Evolutionary conservation across 2,797 vertebrate genomes (phyloP).

Genomic region (Squalus acanthias): DNA sequence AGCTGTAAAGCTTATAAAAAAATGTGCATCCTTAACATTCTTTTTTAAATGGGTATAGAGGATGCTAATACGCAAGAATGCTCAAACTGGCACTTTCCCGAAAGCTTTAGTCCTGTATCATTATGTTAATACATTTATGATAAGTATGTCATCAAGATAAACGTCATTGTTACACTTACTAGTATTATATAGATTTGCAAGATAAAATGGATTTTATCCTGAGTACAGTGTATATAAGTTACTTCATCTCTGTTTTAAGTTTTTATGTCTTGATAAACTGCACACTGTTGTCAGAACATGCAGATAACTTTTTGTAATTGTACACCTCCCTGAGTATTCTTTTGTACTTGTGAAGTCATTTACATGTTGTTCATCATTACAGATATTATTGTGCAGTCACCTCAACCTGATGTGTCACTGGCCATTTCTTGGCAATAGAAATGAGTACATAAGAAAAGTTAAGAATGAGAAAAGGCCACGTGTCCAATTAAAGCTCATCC

Average conservation of each 20-base stretch:
- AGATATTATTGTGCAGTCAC: not conserved
- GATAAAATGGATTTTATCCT: not conserved
- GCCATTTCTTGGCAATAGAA: not conserved
- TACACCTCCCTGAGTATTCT: not conserved
- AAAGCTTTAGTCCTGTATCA: conserved; percentile 12
- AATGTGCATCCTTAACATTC: conserved; percentile 4
- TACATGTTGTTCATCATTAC: not conserved
- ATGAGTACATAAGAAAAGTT: not conserved
- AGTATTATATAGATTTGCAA: not conserved
- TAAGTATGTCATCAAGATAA: no score
- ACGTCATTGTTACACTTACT: not conserved
- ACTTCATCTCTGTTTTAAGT: not conserved
- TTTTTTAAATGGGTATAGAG: not conserved
- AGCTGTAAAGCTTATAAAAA: conserved; percentile 31
- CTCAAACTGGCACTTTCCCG: conserved; percentile 17
- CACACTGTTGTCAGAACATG: not conserved
- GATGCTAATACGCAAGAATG: not conserved
- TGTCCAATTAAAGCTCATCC: no score
- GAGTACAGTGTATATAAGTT: not conserved
- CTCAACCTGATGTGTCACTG: not conserved
- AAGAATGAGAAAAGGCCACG: no score
- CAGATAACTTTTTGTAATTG: not conserved
- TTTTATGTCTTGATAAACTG: not conserved
- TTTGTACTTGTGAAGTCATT: not conserved
- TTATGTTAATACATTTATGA: conserved; percentile 3